Percentiles rank a stretch among this genome's conserved stretches.
phyloP scores from a whole-genome alignment of 2,888 invertebrate species.

The Seira sanloemensis region DNA sequence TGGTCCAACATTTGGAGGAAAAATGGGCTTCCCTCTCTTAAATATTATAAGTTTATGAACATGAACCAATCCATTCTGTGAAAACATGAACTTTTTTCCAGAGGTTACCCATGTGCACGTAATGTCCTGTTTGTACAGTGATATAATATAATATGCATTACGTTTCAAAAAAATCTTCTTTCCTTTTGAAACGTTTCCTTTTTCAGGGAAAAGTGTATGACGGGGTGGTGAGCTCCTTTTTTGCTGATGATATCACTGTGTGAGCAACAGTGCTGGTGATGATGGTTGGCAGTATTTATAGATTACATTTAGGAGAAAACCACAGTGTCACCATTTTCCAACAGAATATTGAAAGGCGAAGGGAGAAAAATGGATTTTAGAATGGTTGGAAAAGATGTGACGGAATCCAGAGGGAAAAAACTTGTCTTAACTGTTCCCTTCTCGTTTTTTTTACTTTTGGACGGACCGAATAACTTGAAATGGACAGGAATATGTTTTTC shows the following conservation, averaged over 20 bases:
- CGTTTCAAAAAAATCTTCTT: not conserved
- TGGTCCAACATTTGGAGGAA: too few relatives aligned
- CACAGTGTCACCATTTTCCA: constrained; percentile 34
- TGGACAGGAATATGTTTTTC: constrained; percentile 47
- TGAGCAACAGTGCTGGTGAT: constrained; percentile 11
- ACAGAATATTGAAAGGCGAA: constrained; percentile 49
- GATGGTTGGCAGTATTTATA: not conserved
- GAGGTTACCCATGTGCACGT: constrained; percentile 47
- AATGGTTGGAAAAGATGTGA: constrained; percentile 14
- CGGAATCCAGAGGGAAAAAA: constrained; percentile 12
- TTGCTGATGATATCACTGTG: not conserved
- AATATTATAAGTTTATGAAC: not conserved
- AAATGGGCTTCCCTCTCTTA: too few relatives aligned
- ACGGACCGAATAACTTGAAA: constrained; percentile 22
- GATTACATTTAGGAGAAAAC: constrained; percentile 14
- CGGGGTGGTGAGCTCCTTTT: not conserved
- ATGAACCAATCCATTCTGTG: constrained; percentile 5
- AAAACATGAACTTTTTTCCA: not conserved
- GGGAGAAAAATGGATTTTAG: not conserved
- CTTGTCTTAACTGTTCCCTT: constrained; percentile 14
- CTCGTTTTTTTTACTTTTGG: constrained; percentile 14
- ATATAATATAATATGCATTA: not conserved
- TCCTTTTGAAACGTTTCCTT: not conserved
- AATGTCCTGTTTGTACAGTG: constrained; percentile 39
- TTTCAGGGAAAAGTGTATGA: too few relatives aligned